A percentile compares a stretch with the other conserved stretches of the same genome.
phyloP scores from a whole-genome alignment of 2,113 vertebrate genomes.

The Misgurnus mizolepis region DNA sequence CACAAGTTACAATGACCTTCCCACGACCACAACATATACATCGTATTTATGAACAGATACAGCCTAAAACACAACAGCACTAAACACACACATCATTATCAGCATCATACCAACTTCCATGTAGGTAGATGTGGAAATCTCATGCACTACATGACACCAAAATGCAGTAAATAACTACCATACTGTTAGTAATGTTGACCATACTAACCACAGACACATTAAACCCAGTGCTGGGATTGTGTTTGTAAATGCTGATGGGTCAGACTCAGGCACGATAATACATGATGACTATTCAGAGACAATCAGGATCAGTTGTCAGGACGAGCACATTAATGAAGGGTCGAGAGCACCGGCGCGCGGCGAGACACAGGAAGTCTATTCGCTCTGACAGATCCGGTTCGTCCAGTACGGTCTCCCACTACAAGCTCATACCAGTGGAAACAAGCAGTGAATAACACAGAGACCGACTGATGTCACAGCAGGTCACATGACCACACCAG shows the following conservation, averaged over 20 bases:
- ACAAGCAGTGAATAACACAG: conserved; percentile 83
- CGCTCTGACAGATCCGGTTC: conserved; percentile 95
- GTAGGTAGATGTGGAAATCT: no score
- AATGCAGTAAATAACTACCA: neutral
- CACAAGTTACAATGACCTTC: conserved; percentile 3
- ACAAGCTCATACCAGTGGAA: conserved; percentile 92
- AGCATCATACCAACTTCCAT: no score
- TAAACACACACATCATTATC: no score
- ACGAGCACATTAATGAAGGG: conserved; percentile 94
- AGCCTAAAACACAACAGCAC: no score
- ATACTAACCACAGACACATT: no score
- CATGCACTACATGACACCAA: conserved; percentile 13
- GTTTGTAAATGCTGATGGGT: conserved; percentile 70
- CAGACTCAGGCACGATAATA: conserved; percentile 97
- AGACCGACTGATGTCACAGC: conserved; percentile 88
- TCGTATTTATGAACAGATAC: no score
- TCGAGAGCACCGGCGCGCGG: conserved; percentile 81
- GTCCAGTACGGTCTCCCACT: conserved; percentile 89
- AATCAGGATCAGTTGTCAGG: conserved; percentile 99
- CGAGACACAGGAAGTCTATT: conserved; percentile 83
- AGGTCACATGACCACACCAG: conserved; percentile 69
- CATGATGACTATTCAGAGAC: conserved; percentile 95
- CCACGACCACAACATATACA: neutral
- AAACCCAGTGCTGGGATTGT: neutral
- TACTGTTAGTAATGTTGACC: no score